A percentile compares a stretch with the other conserved stretches of the same genome.
Conservation (phyloP, 2,888 invertebrate genomes). For the Arrhopalites spinosus region DNA sequence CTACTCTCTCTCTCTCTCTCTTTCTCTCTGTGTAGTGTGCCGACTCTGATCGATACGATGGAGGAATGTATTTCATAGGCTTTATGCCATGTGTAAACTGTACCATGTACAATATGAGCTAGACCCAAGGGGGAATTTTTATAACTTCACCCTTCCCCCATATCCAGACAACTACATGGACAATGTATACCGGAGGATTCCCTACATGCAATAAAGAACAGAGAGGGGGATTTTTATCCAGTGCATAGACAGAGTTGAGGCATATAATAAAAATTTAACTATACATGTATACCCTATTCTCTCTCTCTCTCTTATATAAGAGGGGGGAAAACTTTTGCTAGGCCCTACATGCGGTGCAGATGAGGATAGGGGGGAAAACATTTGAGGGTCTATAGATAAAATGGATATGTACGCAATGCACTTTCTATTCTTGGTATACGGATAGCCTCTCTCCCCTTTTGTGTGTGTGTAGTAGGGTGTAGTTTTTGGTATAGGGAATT, state of each 20-base stretch:
- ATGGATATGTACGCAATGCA: background rate
- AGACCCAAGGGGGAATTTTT: slow-evolving; percentile 5
- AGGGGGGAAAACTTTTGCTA: too few relatives aligned
- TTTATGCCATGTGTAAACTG: slow-evolving; percentile 1
- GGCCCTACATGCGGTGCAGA: too few relatives aligned
- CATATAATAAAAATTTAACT: too few relatives aligned
- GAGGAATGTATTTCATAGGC: background rate
- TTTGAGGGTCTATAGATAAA: background rate
- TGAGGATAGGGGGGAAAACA: background rate
- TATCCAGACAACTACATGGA: background rate
- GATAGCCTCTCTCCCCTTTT: background rate
- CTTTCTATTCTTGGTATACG: background rate
- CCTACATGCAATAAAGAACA: background rate
- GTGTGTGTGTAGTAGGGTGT: background rate
- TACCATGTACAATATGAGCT: background rate
- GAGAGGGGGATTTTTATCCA: background rate
- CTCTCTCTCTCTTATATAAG: too few relatives aligned
- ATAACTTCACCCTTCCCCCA: slow-evolving; percentile 4
- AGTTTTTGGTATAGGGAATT: background rate
- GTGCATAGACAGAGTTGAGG: background rate
- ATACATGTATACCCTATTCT: too few relatives aligned
- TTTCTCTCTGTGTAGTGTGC: background rate
- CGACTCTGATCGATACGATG: slow-evolving; percentile 10
- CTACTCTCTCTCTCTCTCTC: background rate
- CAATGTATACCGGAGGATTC: background rate